Percentiles rank a stretch among this genome's conserved stretches.
Conservation (phyloP, 2,113 vertebrate species). For the Calidris pygmaea region DNA sequence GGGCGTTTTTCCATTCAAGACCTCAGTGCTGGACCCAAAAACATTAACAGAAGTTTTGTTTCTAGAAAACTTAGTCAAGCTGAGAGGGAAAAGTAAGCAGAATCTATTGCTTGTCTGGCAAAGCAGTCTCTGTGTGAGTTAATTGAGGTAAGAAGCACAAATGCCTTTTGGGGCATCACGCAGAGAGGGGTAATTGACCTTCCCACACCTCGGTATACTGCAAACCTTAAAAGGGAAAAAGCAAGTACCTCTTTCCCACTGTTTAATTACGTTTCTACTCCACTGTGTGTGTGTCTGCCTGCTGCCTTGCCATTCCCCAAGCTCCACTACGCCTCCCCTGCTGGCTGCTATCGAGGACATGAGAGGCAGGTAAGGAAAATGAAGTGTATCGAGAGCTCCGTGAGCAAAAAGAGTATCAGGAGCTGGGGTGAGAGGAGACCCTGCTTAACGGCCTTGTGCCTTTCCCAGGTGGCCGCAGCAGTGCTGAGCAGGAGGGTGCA, state of each 20-base stretch:
- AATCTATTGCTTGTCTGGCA: not conserved
- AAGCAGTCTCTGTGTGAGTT: conserved; percentile 12
- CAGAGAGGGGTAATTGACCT: conserved; percentile 43
- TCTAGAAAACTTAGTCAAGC: not conserved
- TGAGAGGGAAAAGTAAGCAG: not conserved
- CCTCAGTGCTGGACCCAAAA: not conserved
- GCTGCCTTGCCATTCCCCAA: not conserved
- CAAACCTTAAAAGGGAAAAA: not conserved
- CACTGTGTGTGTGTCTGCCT: not conserved
- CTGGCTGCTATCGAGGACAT: not conserved
- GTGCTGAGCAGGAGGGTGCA: fast-evolving
- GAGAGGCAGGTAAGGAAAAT: not conserved
- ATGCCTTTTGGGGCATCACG: not conserved
- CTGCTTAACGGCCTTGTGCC: not conserved
- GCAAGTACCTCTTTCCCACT: not conserved
- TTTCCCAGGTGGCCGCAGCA: not conserved
- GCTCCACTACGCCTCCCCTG: not conserved
- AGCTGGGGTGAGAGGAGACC: not conserved
- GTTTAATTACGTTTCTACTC: not conserved
- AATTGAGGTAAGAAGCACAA: conserved; percentile 36
- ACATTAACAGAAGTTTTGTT: not conserved
- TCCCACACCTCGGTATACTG: not conserved
- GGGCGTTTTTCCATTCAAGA: not conserved
- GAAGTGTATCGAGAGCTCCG: not conserved
- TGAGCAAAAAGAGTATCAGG: fast-evolving